Percentiles rank a stretch among this genome's conserved stretches.
Conservation (phyloP, 1,140 invertebrate species). For the Caenorhabditis latens region DNA sequence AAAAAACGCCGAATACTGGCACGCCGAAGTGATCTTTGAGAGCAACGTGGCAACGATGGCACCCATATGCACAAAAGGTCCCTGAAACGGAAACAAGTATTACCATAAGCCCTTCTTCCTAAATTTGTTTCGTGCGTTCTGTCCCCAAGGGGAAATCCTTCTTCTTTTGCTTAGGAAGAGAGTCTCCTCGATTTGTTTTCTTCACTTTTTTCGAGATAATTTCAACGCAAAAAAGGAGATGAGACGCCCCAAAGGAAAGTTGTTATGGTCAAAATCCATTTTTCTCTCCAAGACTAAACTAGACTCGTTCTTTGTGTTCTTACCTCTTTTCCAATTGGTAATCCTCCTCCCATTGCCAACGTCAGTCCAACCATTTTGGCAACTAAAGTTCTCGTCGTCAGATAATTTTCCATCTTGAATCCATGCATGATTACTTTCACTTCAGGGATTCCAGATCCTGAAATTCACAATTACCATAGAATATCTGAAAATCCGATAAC, state of each 20-base stretch:
- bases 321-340: constrained; percentile 96
- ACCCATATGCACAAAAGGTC: constrained; percentile 77
- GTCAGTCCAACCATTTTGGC: constrained; percentile 95
- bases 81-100: constrained; percentile 60
- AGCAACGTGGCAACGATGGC: constrained; percentile 76
- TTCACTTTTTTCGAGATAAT: constrained; percentile 59
- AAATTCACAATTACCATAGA: constrained; percentile 52
- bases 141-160: neutral
- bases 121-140: constrained; percentile 36
- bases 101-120: neutral
- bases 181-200: constrained; percentile 47
- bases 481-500: neutral
- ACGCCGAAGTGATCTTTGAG: constrained; percentile 72
- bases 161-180: neutral
- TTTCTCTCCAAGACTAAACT: constrained; percentile 68
- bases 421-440: constrained; percentile 98
- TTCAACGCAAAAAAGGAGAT: constrained; percentile 82
- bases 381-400: constrained; percentile 93
- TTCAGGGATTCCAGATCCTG: constrained; percentile 96
- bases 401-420: constrained; percentile 94
- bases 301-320: neutral
- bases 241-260: constrained; percentile 77
- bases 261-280: neutral
- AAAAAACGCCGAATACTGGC: constrained; percentile 74
- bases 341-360: constrained; percentile 92